Conservation (phyloP, 1,140 invertebrate species). For the Formica exsecta region DNA sequence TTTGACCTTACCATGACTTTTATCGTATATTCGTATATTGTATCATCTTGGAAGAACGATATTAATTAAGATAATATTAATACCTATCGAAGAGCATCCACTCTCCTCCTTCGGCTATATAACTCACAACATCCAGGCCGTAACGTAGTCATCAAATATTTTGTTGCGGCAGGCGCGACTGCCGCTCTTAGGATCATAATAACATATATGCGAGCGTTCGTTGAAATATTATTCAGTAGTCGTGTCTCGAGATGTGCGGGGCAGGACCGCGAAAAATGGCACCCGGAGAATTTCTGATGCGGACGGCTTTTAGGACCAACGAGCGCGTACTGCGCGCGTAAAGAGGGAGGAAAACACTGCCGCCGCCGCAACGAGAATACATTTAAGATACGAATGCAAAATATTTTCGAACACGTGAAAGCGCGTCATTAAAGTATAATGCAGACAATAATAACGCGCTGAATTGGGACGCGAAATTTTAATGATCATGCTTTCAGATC, state of each 20-base stretch:
- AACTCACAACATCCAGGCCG: conserved; percentile 39
- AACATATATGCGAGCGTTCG: conserved; percentile 67
- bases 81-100: not conserved
- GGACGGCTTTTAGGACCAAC: conserved; percentile 58
- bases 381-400: conserved; percentile 48
- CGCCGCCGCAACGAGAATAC: conserved; percentile 27
- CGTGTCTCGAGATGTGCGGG: conserved; percentile 46
- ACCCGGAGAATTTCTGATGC: conserved; percentile 62
- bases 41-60: not conserved
- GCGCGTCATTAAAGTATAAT: conserved; percentile 45
- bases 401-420: conserved; percentile 46
- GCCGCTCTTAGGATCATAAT: conserved; percentile 76
- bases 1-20: not conserved
- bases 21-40: not conserved
- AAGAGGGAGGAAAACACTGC: conserved; percentile 13
- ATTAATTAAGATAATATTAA: conserved; percentile 42
- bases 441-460: conserved; percentile 24
- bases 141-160: conserved; percentile 59
- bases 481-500: conserved; percentile 18
- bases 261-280: conserved; percentile 54
- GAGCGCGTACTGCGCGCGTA: conserved; percentile 24
- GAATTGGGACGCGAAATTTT: conserved; percentile 33
- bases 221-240: conserved; percentile 67
- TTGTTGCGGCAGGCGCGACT: conserved; percentile 52
- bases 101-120: not conserved